These are phyloP conservation scores for Drymonia ruficornis DNA, from an alignment of 2,888 invertebrate genomes.

Conservation along the genomic window DNA sequence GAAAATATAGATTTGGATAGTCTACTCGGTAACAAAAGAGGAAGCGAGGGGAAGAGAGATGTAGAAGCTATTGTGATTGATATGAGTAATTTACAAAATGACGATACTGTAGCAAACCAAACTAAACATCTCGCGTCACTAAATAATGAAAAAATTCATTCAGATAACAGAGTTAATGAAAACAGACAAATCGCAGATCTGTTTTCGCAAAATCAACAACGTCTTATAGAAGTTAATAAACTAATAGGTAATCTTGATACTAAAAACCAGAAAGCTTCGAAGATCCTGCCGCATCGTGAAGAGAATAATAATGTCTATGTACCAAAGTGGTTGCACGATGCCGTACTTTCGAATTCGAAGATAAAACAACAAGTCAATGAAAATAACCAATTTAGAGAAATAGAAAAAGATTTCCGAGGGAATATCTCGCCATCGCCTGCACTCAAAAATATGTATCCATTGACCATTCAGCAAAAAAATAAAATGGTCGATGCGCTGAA, in stretches of 20 bases:
- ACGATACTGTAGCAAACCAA: conserved; percentile 23
- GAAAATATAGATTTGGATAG: conserved; percentile 19
- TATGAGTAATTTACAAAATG: conserved; percentile 27
- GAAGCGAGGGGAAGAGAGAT: conserved; percentile 12
- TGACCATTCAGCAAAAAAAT: conserved; percentile 41
- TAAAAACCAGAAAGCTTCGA: conserved; percentile 17
- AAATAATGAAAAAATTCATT: neutral
- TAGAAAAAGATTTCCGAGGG: neutral
- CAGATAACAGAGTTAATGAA: conserved; percentile 17
- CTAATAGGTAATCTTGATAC: neutral
- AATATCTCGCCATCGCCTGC: neutral
- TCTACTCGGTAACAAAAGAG: conserved; percentile 6
- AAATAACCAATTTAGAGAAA: neutral
- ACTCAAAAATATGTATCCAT: conserved; percentile 36
- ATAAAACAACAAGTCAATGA: conserved; percentile 3
- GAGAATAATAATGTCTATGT: conserved; percentile 44
- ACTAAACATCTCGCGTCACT: conserved; percentile 16
- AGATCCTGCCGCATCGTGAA: conserved; percentile 37
- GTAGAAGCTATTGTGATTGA: conserved; percentile 27
- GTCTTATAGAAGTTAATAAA: conserved; percentile 1
- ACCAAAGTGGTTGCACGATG: conserved; percentile 41
- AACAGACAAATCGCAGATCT: neutral
- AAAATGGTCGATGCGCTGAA: conserved; percentile 11
- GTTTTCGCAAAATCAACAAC: conserved; percentile 1
- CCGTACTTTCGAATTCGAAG: conserved; percentile 12